These are phyloP conservation scores for Endotricha flammealis DNA, from an alignment of 2,888 invertebrate species.

Conservation along the genomic window DNA sequence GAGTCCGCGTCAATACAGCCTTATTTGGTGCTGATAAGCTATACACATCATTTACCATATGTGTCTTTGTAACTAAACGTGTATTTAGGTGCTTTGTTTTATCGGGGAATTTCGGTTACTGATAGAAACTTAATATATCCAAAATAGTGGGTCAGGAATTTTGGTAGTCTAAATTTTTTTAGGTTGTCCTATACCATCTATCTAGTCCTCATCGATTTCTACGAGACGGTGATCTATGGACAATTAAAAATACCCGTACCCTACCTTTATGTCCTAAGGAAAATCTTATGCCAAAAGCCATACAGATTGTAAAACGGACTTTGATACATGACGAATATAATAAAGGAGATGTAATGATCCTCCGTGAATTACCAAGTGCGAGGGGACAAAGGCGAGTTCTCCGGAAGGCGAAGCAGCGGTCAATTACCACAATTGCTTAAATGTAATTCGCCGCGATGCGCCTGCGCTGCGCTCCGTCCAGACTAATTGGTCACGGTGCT, in stretches of 20 bases:
- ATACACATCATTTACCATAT: conserved; percentile 17
- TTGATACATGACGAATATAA: too few relatives aligned
- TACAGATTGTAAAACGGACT: too few relatives aligned
- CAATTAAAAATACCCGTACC: too few relatives aligned
- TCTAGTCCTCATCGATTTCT: too few relatives aligned
- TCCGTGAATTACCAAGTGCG: conserved; percentile 34
- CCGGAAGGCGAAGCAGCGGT: conserved; percentile 63
- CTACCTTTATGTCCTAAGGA: too few relatives aligned
- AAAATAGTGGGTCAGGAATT: too few relatives aligned
- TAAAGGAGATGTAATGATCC: conserved; percentile 19
- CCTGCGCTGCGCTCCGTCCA: conserved; percentile 39
- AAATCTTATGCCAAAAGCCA: too few relatives aligned
- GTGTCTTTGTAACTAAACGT: conserved; percentile 26
- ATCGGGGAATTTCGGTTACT: neutral
- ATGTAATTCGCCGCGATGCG: conserved; percentile 68
- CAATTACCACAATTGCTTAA: conserved; percentile 76
- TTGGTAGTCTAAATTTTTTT: too few relatives aligned
- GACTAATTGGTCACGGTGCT: conserved; percentile 75
- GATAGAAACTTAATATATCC: too few relatives aligned
- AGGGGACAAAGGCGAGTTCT: conserved; percentile 47
- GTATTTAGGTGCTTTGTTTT: neutral
- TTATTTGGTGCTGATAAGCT: conserved; percentile 40
- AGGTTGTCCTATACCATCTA: too few relatives aligned
- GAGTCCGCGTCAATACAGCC: conserved; percentile 50
- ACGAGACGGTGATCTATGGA: too few relatives aligned